Base-by-base conservation (phyloP, 2,888 invertebrate genomes). In the Tanytarsus gracilentus region DNA sequence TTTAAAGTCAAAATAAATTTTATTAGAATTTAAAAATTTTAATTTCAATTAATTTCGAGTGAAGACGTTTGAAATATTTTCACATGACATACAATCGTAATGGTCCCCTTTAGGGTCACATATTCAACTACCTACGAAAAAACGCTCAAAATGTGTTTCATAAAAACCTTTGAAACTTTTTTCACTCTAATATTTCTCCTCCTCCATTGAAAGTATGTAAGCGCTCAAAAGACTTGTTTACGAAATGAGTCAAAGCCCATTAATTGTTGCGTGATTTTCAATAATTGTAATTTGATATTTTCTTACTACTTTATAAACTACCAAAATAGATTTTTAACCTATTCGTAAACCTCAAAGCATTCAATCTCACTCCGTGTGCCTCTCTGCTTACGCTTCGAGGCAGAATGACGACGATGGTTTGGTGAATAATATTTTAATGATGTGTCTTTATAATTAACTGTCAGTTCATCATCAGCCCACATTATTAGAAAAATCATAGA, bases 381-480 rank as follows among this genome's bases (percentile, higher is more conserved):
- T 44, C 44, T 44, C 44, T 44, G 23, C 23, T 44, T 44, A 23
- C 21, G 8, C 44, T 44, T 18, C 3, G 23, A 23, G 44, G 18
- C 44, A 21, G n/a, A n/a, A n/a, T n/a, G n/a, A n/a, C n/a, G n/a
- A n/a, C n/a, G n/a, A n/a, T n/a, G n/a, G n/a, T n/a, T 18, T 44
- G 29, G n/a, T 59, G 49, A 50, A 33, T 29, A 48, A 48, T 49
- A 50, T 36, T 59, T 27, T 25, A 40, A 27, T 40, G 56, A 59
- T 49, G 58, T 60, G 49, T 60, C 49, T 60, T 60, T 50, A 60
- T 60, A 60, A 60, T 60, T 60, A 60, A 50, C 60, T 60, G 60
- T 50, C 60, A 60, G 58, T 58, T 36, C 26, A 16, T 60, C 60
- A 60, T 60, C 60, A 49, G 26, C 33, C 49, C 33, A 55, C 55